Percentiles rank a stretch among this genome's conserved stretches.
phyloP scores from a whole-genome alignment of 2,113 vertebrate species.

The Elgaria multicarinata region DNA sequence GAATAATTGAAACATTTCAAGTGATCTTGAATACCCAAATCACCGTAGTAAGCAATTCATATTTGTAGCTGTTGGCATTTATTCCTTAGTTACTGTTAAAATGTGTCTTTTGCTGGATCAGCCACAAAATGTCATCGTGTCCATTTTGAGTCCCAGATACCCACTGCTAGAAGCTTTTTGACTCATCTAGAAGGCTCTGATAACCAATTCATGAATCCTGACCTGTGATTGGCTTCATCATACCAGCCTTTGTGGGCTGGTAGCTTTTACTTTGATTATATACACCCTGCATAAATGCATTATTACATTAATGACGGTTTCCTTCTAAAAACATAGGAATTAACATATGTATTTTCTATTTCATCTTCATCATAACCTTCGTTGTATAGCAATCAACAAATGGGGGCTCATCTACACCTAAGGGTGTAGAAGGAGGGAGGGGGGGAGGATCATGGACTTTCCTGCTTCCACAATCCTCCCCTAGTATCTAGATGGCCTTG shows the following conservation, averaged over 20 bases:
- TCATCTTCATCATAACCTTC: background rate
- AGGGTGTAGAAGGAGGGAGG: too few species aligned
- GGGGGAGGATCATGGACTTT: too few species aligned
- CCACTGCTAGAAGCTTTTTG: background rate
- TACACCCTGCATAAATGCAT: background rate
- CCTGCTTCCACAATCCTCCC: too few species aligned
- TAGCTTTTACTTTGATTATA: background rate
- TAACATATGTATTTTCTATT: background rate
- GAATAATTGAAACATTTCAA: background rate
- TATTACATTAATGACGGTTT: background rate
- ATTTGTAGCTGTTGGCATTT: background rate
- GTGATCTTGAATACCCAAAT: background rate
- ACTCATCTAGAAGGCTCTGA: background rate
- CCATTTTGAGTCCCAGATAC: background rate
- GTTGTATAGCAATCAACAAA: background rate
- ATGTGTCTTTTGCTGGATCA: background rate
- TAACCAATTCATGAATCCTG: background rate
- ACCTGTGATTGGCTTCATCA: background rate
- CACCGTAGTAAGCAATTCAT: background rate
- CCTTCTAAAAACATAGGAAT: constrained; percentile 14
- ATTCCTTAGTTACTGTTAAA: too few species aligned
- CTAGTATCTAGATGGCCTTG: too few species aligned
- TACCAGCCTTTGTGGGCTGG: background rate
- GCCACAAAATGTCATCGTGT: background rate
- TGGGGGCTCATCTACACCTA: too few species aligned